Conservation (phyloP, 2,888 invertebrate species). For the Nematopogon swammerdamellus region DNA sequence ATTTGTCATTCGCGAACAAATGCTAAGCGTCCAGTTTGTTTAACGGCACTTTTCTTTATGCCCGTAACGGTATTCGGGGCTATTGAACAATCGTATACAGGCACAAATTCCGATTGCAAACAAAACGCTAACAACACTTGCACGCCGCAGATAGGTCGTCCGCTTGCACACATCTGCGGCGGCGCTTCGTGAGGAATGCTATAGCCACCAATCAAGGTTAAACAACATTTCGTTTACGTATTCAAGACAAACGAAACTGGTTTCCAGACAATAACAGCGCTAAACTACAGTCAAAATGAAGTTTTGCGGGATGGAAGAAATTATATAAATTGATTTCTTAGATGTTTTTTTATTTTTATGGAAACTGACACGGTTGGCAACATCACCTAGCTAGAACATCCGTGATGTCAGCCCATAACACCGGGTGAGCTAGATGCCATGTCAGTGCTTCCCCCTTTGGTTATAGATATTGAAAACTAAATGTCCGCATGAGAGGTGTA, state of each 20-base stretch:
- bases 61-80: background rate
- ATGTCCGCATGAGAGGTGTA: too few relatives aligned
- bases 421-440: too few relatives aligned
- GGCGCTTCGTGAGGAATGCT: background rate
- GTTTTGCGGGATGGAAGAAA: too few relatives aligned
- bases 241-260: background rate
- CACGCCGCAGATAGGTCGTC: background rate
- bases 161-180: background rate
- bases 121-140: background rate
- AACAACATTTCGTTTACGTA: background rate
- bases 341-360: too few relatives aligned
- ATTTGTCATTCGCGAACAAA: background rate
- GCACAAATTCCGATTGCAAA: background rate
- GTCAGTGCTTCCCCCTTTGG: too few relatives aligned
- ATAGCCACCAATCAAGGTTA: background rate
- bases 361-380: too few relatives aligned
- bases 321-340: too few relatives aligned
- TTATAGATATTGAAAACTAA: too few relatives aligned
- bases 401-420: too few relatives aligned
- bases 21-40: background rate
- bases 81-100: background rate
- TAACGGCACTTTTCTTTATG: background rate
- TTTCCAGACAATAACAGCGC: background rate
- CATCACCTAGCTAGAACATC: too few relatives aligned
- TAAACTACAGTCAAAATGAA: too few relatives aligned